Evolutionary conservation across 2,113 vertebrate genomes (phyloP), one percentile per base, ranked within the genome.

Genomic region (Calonectris borealis): DNA sequence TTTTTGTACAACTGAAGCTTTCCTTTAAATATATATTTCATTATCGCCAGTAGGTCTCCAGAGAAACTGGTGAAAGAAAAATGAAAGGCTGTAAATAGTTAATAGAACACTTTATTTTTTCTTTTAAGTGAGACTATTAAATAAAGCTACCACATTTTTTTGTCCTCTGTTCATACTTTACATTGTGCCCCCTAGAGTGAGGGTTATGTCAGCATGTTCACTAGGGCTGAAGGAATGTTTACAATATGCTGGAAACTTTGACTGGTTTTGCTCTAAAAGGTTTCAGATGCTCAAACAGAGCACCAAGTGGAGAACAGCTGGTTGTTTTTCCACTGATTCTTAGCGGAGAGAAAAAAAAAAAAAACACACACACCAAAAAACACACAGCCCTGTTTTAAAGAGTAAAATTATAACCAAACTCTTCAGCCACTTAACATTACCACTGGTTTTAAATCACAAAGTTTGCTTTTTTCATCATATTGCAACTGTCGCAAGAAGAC

Each of bases 211-310:
- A 94, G 95, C 91, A 66, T 88, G 94, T 70, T 97, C 92, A 61
- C 95, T 76, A 68, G 84, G 89, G 95, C 95, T 96, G 52, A 44
- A 96, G 96, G 97, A 97, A 98, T 98, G 97, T 98, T 98, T 95
- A 97, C 96, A 97, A 94, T 96, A 96, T 91, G 95, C 88, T 96
- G 96, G 96, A 98, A 98, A 97, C 96, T 98, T 83, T 93, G 97
- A 97, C 96, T 93, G 93, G 61, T 57, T 95, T 81, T 71, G 82
- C 83, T 94, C 91, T 97, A 98, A 98, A 97, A 95, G 96, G 95
- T 98, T 98, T 97, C 98, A 98, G 98, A 98, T 98, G 98, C 97
- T 98, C 91, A 34, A 83, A 40, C 77, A 90, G 52, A 95, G 85
- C 71, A 96, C 90, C 77, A 81, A 97, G 97, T 90, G 96, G 89